Base-by-base conservation (phyloP, 2,113 vertebrate genomes). In the Pelobates fuscus region DNA sequence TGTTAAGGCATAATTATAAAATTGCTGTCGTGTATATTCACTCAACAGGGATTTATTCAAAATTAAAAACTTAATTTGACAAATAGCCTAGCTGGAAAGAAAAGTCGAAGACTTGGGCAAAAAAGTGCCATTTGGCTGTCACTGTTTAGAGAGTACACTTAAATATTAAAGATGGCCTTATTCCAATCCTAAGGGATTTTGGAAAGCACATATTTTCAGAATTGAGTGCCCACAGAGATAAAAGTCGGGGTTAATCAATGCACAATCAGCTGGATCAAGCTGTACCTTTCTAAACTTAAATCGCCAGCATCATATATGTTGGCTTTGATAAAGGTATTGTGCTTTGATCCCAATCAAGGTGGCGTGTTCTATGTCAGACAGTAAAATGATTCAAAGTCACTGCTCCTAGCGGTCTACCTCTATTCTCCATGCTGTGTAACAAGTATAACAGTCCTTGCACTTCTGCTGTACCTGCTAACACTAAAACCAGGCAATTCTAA, bases 321-420 rank as follows among this genome's bases (percentile, higher is more conserved):
- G 54, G 46, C 44, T 66, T 65, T 66, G 29, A 57, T 65, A 49
- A 29, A 57, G 30, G 52, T 26, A 26, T 8, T 7, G 24, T 26
- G 21, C 61, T 74, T 74, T 66, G 71, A 65, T 74, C 62, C 61
- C 49, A 65, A 18, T 49, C 27, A 73, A 27, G 49, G 44, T 73
- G 60, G 24, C 21, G 54, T 37, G 30, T 29, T 49, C 71, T 2
- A 37, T 65, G 62, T 55, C 71, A 74, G 26, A 66, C 6, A 46
- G 23, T 70, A 70, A 70, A 61, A 58, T 46, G 58, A 70, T 70
- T 59, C 32, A 26, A 23, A 70, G 32, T 55, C 18, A n/a, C 49
- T n/a, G 26, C 26, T 24, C 52, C 30, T 23, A 61, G 8, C 37
- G 8, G 8, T 29, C 18, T 23, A 17, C 41, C 20, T 11, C 25